Conservation (phyloP, 2,113 vertebrate species). For the Furnarius figulus region DNA sequence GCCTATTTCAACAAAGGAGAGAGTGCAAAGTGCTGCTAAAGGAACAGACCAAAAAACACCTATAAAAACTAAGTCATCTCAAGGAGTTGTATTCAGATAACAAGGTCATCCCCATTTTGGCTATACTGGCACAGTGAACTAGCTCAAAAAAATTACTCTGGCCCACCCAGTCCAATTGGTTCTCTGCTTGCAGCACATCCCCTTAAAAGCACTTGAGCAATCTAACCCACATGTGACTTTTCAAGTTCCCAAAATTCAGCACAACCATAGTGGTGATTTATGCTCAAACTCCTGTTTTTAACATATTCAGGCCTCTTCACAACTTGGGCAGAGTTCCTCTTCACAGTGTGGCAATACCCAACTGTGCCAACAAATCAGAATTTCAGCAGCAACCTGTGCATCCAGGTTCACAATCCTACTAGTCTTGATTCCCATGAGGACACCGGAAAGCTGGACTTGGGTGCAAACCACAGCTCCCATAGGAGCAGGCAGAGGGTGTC, state of each 20-base stretch:
- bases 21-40: neutral
- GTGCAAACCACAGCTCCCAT: neutral
- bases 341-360: accelerated
- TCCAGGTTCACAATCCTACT: neutral
- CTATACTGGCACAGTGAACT: neutral
- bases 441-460: neutral
- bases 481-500: neutral
- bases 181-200: neutral
- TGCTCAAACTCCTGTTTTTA: neutral
- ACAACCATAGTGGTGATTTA: neutral
- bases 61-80: neutral
- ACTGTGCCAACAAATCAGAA: accelerated
- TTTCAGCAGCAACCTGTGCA: neutral
- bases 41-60: neutral
- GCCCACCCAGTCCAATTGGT: neutral
- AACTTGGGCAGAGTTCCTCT: neutral
- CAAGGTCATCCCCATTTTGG: neutral
- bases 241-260: neutral
- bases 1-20: neutral
- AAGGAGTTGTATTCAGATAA: neutral
- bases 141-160: neutral
- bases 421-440: neutral
- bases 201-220: neutral
- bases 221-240: neutral
- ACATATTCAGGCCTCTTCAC: neutral